Percentiles rank a stretch among this genome's conserved stretches.
Conservation (phyloP, 2,797 vertebrate species). For the Setipinna tenuifilis region DNA sequence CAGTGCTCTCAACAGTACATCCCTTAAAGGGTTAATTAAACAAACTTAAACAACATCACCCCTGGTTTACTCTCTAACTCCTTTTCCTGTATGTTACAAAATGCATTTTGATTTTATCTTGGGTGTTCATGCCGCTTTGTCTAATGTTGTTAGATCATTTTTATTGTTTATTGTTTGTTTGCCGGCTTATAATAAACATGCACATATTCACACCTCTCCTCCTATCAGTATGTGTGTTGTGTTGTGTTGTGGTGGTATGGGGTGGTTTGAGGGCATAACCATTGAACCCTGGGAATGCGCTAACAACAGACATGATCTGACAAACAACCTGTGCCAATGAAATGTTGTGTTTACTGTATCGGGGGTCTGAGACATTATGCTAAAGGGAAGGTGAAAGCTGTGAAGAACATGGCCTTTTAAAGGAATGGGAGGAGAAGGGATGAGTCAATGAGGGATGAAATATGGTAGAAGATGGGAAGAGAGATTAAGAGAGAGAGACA, state of each 20-base stretch:
- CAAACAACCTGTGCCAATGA: background rate
- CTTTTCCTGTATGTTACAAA: background rate
- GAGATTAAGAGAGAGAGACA: too few species aligned
- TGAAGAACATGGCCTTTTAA: constrained; percentile 1
- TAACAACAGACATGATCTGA: background rate
- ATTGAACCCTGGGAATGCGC: too few species aligned
- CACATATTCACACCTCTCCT: too few species aligned
- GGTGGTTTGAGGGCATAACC: background rate
- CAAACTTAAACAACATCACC: background rate
- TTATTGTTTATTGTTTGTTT: background rate
- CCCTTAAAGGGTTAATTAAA: background rate
- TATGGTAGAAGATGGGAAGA: background rate
- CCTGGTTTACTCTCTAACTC: background rate
- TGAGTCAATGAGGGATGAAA: background rate
- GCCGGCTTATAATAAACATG: too few species aligned
- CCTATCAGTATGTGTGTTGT: background rate
- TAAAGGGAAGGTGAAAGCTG: background rate
- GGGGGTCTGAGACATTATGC: background rate
- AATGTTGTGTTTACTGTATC: background rate
- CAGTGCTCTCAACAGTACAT: background rate
- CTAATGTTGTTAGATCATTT: background rate
- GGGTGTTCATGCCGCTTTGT: background rate
- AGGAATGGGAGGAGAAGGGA: background rate
- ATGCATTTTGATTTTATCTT: background rate
- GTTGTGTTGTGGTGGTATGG: background rate